phyloP scores from a whole-genome alignment of 2,797 vertebrate genomes.

The Amblyraja radiata region DNA sequence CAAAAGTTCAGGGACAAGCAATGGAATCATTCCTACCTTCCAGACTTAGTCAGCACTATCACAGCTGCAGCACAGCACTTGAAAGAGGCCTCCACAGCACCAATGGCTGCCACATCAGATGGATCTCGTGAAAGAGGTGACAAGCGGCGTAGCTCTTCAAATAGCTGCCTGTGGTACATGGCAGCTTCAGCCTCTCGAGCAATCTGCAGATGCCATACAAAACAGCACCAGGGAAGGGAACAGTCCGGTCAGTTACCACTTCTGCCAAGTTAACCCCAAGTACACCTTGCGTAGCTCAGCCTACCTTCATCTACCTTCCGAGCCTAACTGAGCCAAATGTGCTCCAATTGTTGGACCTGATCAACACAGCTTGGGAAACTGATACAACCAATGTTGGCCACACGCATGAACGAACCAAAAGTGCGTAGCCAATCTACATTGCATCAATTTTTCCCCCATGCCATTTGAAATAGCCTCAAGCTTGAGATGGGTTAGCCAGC shows the following conservation, averaged over 20 bases:
- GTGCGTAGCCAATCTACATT: background rate
- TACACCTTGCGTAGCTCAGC: background rate
- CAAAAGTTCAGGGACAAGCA: constrained; percentile 31
- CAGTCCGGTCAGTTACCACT: constrained; percentile 23
- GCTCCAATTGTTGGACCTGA: background rate
- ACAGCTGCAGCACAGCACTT: constrained; percentile 87
- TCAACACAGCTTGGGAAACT: background rate
- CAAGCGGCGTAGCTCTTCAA: constrained; percentile 70
- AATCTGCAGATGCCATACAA: constrained; percentile 51
- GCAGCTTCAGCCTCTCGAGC: constrained; percentile 71
- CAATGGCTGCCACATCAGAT: constrained; percentile 87
- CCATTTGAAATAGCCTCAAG: background rate
- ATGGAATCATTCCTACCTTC: constrained; percentile 78
- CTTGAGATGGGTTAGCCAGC: too few relatives aligned
- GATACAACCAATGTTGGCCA: background rate
- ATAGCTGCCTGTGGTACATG: constrained; percentile 69
- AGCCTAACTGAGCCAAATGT: background rate
- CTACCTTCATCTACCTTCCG: background rate
- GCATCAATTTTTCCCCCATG: background rate
- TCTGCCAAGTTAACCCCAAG: background rate
- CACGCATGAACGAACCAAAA: background rate
- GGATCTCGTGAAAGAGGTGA: constrained; percentile 71
- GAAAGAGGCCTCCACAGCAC: constrained; percentile 94
- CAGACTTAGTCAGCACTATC: constrained; percentile 94
- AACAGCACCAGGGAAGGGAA: constrained; percentile 36